A percentile compares a stretch with the other conserved stretches of the same genome.
These are phyloP conservation scores for Bubo blakistoni DNA, from an alignment of 2,113 vertebrate genomes.

Conservation along the genomic window DNA sequence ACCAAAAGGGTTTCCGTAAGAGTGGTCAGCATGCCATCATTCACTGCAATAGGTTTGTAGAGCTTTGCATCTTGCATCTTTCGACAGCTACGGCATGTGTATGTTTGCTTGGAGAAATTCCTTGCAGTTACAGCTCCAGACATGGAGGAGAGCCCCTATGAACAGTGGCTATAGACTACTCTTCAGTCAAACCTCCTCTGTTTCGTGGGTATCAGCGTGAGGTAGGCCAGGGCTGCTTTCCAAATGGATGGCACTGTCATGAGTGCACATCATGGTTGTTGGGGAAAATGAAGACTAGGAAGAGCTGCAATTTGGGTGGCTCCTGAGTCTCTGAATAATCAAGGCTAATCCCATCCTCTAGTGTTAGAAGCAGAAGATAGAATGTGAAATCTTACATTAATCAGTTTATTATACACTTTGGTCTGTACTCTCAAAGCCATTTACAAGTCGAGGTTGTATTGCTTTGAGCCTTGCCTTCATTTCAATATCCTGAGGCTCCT, in stretches of 20 bases:
- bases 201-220: not conserved
- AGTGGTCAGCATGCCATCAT: not conserved
- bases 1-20: not conserved
- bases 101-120: not conserved
- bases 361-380: not conserved
- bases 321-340: not conserved
- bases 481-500: not conserved
- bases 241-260: not conserved
- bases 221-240: not conserved
- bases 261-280: not conserved
- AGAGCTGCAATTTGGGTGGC: not conserved
- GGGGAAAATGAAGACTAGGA: not conserved
- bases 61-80: not conserved
- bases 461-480: not conserved
- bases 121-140: not conserved
- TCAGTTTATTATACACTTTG: not conserved
- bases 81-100: not conserved
- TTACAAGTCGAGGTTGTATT: not conserved
- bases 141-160: not conserved
- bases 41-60: not conserved
- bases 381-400: not conserved
- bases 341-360: not conserved
- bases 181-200: not conserved
- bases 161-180: not conserved
- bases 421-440: not conserved